Evolutionary conservation across 2,797 vertebrate species (phyloP), one percentile per base, ranked within the genome.

Genomic region (Xenopus petersii): DNA sequence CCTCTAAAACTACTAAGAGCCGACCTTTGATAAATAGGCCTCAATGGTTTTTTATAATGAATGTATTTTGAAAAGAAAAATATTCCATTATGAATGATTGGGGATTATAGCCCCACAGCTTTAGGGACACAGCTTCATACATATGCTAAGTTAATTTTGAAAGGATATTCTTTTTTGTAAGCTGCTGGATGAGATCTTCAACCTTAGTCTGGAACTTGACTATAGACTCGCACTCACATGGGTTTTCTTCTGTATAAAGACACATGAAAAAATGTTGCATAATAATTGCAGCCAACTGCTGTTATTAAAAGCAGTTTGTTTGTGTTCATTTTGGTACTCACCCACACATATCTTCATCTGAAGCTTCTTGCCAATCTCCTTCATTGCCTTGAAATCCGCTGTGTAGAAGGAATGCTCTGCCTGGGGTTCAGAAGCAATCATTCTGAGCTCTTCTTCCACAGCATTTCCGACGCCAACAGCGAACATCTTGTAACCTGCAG

Each of bases 111-210:
- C 36, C 36, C 36, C 36, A 42, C 26, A 30, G 26, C 26, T 30
- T 30, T 2, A 30, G 49, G 15, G 15, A 2, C 11, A 51, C 49
- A 51, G 49, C 49, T 5, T 51, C 10, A 51, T 12, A 12, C 49
- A 12, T 15, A 12, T 12, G 54, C 54, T 15, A 16, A 5, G 7
- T 16, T 56, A 56, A 56, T 17, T 17, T 16, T 16, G 0, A 83
- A 98, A 98, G 96, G 98, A 99, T 99, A 99, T 99, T 87, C 88
- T 98, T 99, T 88, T 85, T 91, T 82, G 95, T 94, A 89, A 99
- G 87, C 64, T 93, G 92, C 81, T 93, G 93, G 82, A 99, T 89
- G 82, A 96, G 91, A 15, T 90, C 93, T 83, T 98, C 95, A 80
- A 97, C 95, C 85, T 94, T 96, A 84, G 91, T 93, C 85, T 97